phyloP scores from a whole-genome alignment of 2,113 vertebrate species.

The Natator depressus region DNA sequence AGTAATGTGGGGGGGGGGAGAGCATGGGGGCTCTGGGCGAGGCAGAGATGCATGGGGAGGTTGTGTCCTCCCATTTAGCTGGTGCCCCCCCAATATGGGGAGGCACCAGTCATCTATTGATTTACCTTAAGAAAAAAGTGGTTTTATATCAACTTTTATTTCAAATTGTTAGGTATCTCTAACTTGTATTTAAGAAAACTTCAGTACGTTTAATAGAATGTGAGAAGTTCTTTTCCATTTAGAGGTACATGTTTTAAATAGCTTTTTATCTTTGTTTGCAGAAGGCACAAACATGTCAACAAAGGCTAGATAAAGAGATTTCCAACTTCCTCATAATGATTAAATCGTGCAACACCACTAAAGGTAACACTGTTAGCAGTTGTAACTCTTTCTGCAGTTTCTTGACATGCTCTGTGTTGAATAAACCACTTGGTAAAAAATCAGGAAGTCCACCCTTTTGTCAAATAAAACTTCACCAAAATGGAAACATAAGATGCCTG shows the following conservation, averaged over 20 bases:
- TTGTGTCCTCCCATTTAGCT: too few relatives aligned
- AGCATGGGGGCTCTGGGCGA: too few relatives aligned
- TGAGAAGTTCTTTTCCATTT: background rate
- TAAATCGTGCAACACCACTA: conserved; percentile 79
- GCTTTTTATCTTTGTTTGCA: conserved; percentile 69
- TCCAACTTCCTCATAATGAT: conserved; percentile 85
- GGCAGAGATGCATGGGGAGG: too few relatives aligned
- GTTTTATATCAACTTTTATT: background rate
- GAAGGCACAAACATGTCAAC: conserved; percentile 88
- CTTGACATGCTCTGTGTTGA: conserved; percentile 23
- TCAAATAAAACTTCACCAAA: background rate
- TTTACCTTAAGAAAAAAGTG: too few relatives aligned
- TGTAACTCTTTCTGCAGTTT: background rate
- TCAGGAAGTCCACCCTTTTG: background rate
- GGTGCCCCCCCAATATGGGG: too few relatives aligned
- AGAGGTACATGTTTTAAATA: background rate
- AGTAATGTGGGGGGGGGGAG: too few relatives aligned
- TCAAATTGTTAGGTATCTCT: background rate
- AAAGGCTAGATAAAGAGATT: conserved; percentile 86
- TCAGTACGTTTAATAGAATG: background rate
- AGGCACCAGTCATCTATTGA: too few relatives aligned
- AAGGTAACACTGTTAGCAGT: conserved; percentile 82
- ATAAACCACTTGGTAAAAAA: background rate
- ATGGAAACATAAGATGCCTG: background rate
- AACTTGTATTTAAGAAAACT: background rate